Base-by-base conservation (phyloP, 2,888 invertebrate species). In the Notocelia uddmanniana region DNA sequence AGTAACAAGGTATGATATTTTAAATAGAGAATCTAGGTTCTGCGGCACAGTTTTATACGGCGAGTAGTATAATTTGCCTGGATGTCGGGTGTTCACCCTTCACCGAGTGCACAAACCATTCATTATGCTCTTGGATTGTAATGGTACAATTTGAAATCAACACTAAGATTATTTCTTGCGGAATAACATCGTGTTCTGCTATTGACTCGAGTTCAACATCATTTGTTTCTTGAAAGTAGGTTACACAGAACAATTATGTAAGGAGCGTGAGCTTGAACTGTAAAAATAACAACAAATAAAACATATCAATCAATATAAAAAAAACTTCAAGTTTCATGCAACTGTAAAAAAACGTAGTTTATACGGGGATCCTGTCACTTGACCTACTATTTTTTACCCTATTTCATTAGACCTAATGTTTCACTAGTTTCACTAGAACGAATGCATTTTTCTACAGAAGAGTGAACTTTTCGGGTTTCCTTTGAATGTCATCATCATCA, bases 141-240 rank as follows among this genome's bases (percentile, higher is more conserved):
- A 73, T 74, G 68, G 76, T 73, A 73, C 76, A 75, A 75, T 76
- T 77, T 75, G 68, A 74, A 77, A 73, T 73, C 73, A 68, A 72
- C 74, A 76, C 73, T 69, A 64, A 69, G 69, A 74, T 73, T 76
- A 75, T 77, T 77, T 75, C 70, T 70, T 71, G 70, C 72, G 72
- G 72, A 72, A 72, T 68, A 72, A 60, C 62, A 68, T 57, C 68
- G 72, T 57, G 72, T 60, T 69, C 41, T 68, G 68, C 26, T 68
- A 72, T 72, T 72, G 72, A 68, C 62, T 71, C 71, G 71, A 60
- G 66, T 72, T 72, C 72, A 72, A 48, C 62, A 68, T 26, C 67
- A 68, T 72, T 72, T 67, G 48, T 55, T 37, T 62, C 68, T 67
- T 37, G 72, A 72, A 72, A 60, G 71, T 67, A 19, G 66, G 71